A percentile compares a stretch with the other conserved stretches of the same genome.
Conservation (phyloP, 53 echinoderm and acorn worm species). For the Luidia sarsii region DNA sequence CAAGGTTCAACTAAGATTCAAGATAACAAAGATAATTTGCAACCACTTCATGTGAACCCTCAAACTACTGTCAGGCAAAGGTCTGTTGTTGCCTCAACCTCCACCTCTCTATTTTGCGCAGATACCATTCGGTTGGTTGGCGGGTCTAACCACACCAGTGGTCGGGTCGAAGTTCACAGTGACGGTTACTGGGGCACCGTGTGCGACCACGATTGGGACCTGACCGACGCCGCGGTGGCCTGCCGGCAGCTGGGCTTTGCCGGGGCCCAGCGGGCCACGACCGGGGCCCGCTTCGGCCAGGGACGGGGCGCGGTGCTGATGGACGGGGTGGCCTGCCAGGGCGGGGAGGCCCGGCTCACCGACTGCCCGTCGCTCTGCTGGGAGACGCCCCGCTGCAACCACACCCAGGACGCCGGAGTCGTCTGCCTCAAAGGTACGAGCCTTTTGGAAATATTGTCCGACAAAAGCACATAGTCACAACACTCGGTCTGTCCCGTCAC, state of each 20-base stretch:
- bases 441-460: too few species aligned
- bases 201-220: conserved; percentile 43
- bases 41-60: too few species aligned
- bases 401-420: conserved; percentile 43
- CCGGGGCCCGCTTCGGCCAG: conserved; percentile 37
- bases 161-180: conserved; percentile 28
- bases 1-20: too few species aligned
- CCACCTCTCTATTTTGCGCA: too few species aligned
- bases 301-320: conserved; percentile 1
- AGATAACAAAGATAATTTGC: too few species aligned
- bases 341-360: conserved; percentile 22
- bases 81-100: too few species aligned
- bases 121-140: conserved; percentile 29
- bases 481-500: too few species aligned
- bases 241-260: conserved; percentile 33
- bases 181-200: conserved; percentile 27
- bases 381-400: conserved; percentile 26
- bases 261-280: neutral
- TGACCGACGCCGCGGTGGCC: conserved; percentile 17
- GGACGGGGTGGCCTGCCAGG: conserved; percentile 29
- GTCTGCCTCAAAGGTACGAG: conserved; percentile 34
- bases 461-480: too few species aligned
- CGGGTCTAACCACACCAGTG: conserved; percentile 18
- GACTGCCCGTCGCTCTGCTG: conserved; percentile 34
- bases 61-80: too few species aligned